These are phyloP conservation scores for Dendrolimus punctatus DNA, from an alignment of 1,140 invertebrate species.

Conservation along the genomic window DNA sequence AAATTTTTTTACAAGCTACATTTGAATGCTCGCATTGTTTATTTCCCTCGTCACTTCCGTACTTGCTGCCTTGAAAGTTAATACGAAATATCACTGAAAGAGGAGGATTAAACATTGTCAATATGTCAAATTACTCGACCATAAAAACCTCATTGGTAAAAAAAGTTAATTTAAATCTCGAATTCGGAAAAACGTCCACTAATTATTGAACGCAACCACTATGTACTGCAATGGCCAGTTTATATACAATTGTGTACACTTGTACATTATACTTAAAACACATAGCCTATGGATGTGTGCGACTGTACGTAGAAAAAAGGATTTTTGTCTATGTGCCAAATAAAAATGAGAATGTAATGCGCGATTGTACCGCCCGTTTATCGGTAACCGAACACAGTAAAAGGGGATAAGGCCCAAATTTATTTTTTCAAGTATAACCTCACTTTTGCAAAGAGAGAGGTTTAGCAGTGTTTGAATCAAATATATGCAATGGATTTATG, in stretches of 20 bases:
- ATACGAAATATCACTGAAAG: slow-evolving; percentile 22
- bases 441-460: neutral
- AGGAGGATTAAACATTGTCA: slow-evolving; percentile 28
- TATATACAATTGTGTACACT: slow-evolving; percentile 8
- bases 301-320: slow-evolving; percentile 61
- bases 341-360: slow-evolving; percentile 70
- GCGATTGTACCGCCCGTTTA: slow-evolving; percentile 61
- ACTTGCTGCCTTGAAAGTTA: too few species aligned
- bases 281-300: slow-evolving; percentile 18
- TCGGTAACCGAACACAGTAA: slow-evolving; percentile 16
- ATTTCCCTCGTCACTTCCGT: too few species aligned
- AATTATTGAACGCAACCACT: slow-evolving; percentile 56
- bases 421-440: slow-evolving; percentile 3
- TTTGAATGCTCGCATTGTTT: too few species aligned
- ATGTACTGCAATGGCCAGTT: slow-evolving; percentile 33
- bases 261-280: slow-evolving; percentile 15
- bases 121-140: slow-evolving; percentile 35
- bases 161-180: slow-evolving; percentile 66
- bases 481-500: too few species aligned
- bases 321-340: slow-evolving; percentile 71
- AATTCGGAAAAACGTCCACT: slow-evolving; percentile 65
- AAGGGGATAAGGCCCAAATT: slow-evolving; percentile 9
- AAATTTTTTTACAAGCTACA: too few species aligned
- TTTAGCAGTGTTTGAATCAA: too few species aligned
- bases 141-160: slow-evolving; percentile 53